A percentile compares a stretch with the other conserved stretches of the same genome.
Conservation (phyloP, 2,113 vertebrate species). For the Gnathonemus echidnorhynchus region DNA sequence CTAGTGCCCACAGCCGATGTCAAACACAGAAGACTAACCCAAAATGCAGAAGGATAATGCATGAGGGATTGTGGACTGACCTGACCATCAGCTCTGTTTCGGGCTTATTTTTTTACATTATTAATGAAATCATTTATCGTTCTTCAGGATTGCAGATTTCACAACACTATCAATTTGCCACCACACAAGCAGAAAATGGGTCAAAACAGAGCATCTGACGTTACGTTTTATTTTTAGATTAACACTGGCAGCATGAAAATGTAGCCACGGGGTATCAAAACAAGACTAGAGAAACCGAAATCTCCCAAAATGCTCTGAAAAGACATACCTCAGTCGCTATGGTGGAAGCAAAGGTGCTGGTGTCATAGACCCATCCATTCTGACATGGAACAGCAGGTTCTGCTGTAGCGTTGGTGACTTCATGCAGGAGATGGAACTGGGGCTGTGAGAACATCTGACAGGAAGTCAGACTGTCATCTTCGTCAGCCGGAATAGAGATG, state of each 20-base stretch:
- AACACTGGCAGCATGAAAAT: not conserved
- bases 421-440: slow-evolving; percentile 59
- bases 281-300: not conserved
- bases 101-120: not conserved
- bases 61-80: not conserved
- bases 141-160: not conserved
- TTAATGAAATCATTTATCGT: not conserved
- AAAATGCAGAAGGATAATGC: not conserved
- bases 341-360: slow-evolving; percentile 72
- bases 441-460: slow-evolving; percentile 70
- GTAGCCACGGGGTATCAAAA: not conserved
- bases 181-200: not conserved
- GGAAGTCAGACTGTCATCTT: slow-evolving; percentile 62
- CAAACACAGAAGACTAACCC: not conserved
- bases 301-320: not conserved
- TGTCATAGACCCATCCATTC: slow-evolving; percentile 79
- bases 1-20: not conserved
- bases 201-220: not conserved
- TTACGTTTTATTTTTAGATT: not conserved
- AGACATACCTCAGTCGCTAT: slow-evolving; percentile 74
- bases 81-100: not conserved
- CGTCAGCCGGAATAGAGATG: slow-evolving; percentile 58
- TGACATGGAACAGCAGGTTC: slow-evolving; percentile 55
- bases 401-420: slow-evolving; percentile 47
- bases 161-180: not conserved